Evolutionary conservation across 2,797 vertebrate species (phyloP), one percentile per base, ranked within the genome.

Genomic region (Anomalospiza imberbis): DNA sequence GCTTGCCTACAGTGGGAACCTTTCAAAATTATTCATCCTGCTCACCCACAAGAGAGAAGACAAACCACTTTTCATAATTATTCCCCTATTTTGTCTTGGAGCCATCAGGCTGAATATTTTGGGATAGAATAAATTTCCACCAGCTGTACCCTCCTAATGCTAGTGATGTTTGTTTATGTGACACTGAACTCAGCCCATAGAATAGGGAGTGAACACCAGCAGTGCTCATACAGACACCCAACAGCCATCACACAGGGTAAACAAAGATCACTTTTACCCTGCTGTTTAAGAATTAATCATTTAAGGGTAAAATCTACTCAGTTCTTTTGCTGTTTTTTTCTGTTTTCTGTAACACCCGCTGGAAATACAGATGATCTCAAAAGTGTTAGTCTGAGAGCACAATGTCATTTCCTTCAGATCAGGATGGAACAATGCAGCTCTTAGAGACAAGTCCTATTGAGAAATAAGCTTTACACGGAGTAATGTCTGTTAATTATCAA

Each of bases 401-500:
- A 85, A 42, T 34, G 48, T 47, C 28, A 80, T 51, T 90, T 92
- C 78, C 88, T 91, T 81, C 89, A 85, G 65, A 79, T 68, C 68
- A 78, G 48, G 83, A 72, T 4, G 44, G 77, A 95, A 89, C 79
- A 94, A 66, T 21, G 47, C 34, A 62, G 79, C 78, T 88, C 75
- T 88, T n/a, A 89, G 29, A 75, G 62, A 45, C 63, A 63, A 88
- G n/a, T 42, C 40, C 70, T 45, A 21, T 8, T 72, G 76, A 91
- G 76, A 93, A 91, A 60, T 58, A 72, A 58, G 40, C 58, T 94
- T 93, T 77, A 67, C 65, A 79, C 3, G 71, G 88, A 58, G 47
- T n/a, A 63, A 79, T 32, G 32, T 13, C 80, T 91, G 82, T 75
- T 93, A 92, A 87, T 73, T 70, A 92, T 80, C 72, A 55, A 89